Evolutionary conservation across 2,113 vertebrate genomes (phyloP), one percentile per base, ranked within the genome.

Genomic region (Sclerurus mexicanus): DNA sequence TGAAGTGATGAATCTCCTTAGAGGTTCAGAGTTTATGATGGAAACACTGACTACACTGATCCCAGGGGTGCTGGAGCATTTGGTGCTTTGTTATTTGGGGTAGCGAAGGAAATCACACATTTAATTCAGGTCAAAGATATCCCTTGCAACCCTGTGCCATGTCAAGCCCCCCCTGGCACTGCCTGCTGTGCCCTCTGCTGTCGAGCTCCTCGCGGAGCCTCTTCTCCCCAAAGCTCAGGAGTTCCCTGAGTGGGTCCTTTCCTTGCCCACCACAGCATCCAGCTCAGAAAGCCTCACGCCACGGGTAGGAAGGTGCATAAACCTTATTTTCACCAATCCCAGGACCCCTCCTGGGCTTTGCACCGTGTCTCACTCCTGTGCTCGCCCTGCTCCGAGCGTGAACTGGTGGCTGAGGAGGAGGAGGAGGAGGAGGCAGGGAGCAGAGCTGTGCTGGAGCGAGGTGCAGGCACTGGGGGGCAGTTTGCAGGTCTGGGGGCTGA

Each of bases 221-320:
- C 33, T 35, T 87, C 33, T 85, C 24, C 30, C 46, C 9, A 1
- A 9, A 37, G 33, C 27, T 14, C 24, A 27, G 25, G 2, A 3
- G 13, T 35, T 39, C 0, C 0, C 55, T 53, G n/a, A n/a, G n/a
- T n/a, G n/a, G n/a, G 15, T 18, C 67, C 64, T 39, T 63, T 16
- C 37, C 47, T 37, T 42, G 21, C 39, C 10, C 20, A 13, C 35
- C n/a, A 24, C n/a, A 42, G 58, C 27, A 64, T 7, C 55, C 56
- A 75, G 39, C 85, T 73, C 84, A 19, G 49, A 47, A 50, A 80
- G 22, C 12, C 52, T 66, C 64, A 14, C 33, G 21, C 22, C 30
- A 47, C 52, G 35, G 69, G 53, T 4, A 53, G 37, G 24, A 76
- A 81, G 44, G 63, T 9, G 27, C 59, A 67, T 37, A 75, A 75